Conservation (phyloP, 2,888 invertebrate species). For the Crepidodera aurea region DNA sequence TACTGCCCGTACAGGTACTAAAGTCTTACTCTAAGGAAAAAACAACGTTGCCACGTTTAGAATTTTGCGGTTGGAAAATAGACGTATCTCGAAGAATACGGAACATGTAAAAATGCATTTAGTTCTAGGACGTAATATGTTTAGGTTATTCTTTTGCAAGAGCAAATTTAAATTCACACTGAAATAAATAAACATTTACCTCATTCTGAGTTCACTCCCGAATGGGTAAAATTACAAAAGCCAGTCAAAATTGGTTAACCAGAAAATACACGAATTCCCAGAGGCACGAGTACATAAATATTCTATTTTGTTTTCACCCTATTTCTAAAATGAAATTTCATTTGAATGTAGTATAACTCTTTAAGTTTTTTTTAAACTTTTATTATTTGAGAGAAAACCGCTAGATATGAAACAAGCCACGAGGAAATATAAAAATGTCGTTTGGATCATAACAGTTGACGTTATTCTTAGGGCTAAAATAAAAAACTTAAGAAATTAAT, state of each 20-base stretch:
- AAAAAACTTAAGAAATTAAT: too few species aligned
- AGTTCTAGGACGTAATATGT: constrained; percentile 7
- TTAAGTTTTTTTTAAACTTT: constrained; percentile 16
- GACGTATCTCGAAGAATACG: too few species aligned
- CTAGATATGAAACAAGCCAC: not conserved
- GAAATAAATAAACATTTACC: constrained; percentile 7
- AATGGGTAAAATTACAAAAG: constrained; percentile 21
- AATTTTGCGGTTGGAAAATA: too few species aligned
- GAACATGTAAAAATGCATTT: too few species aligned
- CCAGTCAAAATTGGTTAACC: constrained; percentile 16
- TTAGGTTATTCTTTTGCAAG: not conserved
- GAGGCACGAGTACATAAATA: constrained; percentile 15
- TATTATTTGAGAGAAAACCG: constrained; percentile 2
- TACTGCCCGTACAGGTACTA: too few species aligned
- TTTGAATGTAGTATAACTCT: not conserved
- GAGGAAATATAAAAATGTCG: not conserved
- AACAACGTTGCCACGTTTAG: too few species aligned
- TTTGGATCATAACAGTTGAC: not conserved
- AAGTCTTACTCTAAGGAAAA: too few species aligned
- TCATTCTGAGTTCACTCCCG: constrained; percentile 8
- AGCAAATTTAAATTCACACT: constrained; percentile 7
- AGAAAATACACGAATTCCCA: constrained; percentile 18
- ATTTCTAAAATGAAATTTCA: constrained; percentile 18
- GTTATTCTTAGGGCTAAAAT: too few species aligned
- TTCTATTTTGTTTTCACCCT: constrained; percentile 18